Base-by-base conservation (phyloP, 2,113 vertebrate species). In the Coreoperca whiteheadi region DNA sequence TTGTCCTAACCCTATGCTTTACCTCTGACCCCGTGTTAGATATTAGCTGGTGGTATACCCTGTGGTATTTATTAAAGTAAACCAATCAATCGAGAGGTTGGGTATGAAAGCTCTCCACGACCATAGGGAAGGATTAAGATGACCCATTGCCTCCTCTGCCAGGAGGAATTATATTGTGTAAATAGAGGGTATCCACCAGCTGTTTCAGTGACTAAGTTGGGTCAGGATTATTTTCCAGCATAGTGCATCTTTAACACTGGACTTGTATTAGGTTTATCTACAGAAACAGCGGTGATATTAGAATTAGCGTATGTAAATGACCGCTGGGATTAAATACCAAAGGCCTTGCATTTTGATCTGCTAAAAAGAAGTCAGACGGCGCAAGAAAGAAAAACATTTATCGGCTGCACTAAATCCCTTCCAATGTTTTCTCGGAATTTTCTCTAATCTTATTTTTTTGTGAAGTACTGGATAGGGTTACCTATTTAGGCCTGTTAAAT, bases 1-100 rank as follows among this genome's bases (percentile, higher is more conserved):
- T 71, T 37, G 16, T 78, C 18, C 34, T 81, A 43, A 70, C 72
- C 51, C 70, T 48, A 21, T 9, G 65, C 54, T 71, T 53, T 63
- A 32, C 53, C 64, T 39, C 25, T 66, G 59, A n/a, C 67, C 48
- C 41, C 15, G 57, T 6, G 51, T 23, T 20, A 41, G 20, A 69
- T 34, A 14, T 23, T 48, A 41, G 21, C 54, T 37, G 8, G 25
- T 64, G 46, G 16, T 63, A 18, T 18, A 39, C 57, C n/a, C 18
- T 43, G 18, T 30, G 67, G 14, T 53, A n/a, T 46, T 30, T 73
- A 48, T 57, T 16, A 30, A 60, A 54, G 61, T 10, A 57, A 74
- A 67, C 53, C 63, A 32, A 82, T 61, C 53, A n/a, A 21, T 64
- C 5, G 10, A 32, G 43, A n/a, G 43, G 46, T 54, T n/a, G 71